A percentile compares a stretch with the other conserved stretches of the same genome.
phyloP scores from a whole-genome alignment of 2,888 invertebrate species.

The Drosophila lacicola region DNA sequence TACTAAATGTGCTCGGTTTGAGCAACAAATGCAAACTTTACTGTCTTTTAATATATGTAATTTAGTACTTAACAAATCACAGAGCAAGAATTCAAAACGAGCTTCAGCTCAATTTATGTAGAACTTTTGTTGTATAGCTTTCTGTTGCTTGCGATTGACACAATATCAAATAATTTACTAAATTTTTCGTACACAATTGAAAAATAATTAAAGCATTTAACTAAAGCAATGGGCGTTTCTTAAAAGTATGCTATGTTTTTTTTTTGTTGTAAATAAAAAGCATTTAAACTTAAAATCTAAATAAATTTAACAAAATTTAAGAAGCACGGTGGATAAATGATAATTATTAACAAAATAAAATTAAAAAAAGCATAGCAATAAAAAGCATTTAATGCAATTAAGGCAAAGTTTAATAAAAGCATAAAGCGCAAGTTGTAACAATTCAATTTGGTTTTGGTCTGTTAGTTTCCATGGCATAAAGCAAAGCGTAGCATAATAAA shows the following conservation, averaged over 20 bases:
- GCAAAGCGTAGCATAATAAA: constrained; percentile 58
- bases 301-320: not conserved
- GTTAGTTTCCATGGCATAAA: constrained; percentile 57
- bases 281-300: constrained; percentile 24
- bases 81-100: constrained; percentile 31
- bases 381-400: constrained; percentile 43
- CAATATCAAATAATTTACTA: constrained; percentile 58
- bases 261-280: constrained; percentile 16
- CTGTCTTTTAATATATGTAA: constrained; percentile 38
- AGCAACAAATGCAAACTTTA: constrained; percentile 43
- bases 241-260: constrained; percentile 47
- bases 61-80: constrained; percentile 26
- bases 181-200: constrained; percentile 36
- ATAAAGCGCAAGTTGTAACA: constrained; percentile 38
- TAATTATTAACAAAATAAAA: constrained; percentile 3
- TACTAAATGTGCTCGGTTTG: constrained; percentile 19
- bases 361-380: constrained; percentile 27
- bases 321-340: constrained; percentile 3
- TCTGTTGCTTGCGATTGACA: constrained; percentile 81
- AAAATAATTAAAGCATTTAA: constrained; percentile 37
- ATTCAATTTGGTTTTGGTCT: constrained; percentile 20
- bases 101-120: constrained; percentile 19
- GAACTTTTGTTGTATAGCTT: constrained; percentile 5
- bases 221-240: constrained; percentile 40
- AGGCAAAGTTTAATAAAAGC: constrained; percentile 27